A percentile compares a stretch with the other conserved stretches of the same genome.
Evolutionary conservation across 2,113 vertebrate genomes (phyloP).

Genomic region (Xerus inauris): DNA sequence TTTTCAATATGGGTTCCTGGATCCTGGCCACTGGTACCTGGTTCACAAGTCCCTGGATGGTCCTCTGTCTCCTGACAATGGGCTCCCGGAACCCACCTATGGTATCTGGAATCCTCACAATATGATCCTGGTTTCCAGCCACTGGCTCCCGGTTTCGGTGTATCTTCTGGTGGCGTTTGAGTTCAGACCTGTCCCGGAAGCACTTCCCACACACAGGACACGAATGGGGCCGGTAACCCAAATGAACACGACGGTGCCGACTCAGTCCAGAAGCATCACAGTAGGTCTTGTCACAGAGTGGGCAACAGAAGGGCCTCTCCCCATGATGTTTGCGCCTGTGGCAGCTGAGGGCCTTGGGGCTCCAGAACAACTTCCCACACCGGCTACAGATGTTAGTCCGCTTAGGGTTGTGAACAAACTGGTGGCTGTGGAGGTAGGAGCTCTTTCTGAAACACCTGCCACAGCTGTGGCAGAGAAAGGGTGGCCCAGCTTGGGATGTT

Average conservation of each 20-base stretch:
- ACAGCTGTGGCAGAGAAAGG: constrained; percentile 32
- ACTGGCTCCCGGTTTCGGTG: constrained; percentile 50
- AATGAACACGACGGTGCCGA: constrained; percentile 70
- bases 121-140: not conserved
- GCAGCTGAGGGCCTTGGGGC: not conserved
- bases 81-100: not conserved
- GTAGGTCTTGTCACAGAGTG: constrained; percentile 73
- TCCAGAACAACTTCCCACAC: constrained; percentile 64
- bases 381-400: not conserved
- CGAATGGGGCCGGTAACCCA: constrained; percentile 42
- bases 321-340: constrained; percentile 6
- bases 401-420: not conserved
- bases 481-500: not conserved
- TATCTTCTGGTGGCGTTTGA: constrained; percentile 70
- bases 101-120: not conserved
- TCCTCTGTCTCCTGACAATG: rapidly evolving
- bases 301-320: constrained; percentile 65
- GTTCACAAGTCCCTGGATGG: not conserved
- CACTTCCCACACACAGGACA: constrained; percentile 68
- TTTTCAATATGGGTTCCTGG: not conserved
- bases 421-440: constrained; percentile 44
- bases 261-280: constrained; percentile 71
- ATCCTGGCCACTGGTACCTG: not conserved
- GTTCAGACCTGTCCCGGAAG: constrained; percentile 71
- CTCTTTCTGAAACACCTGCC: constrained; percentile 58